phyloP scores from a whole-genome alignment of 2,113 vertebrate genomes.

The Chlorodrepanis virens region DNA sequence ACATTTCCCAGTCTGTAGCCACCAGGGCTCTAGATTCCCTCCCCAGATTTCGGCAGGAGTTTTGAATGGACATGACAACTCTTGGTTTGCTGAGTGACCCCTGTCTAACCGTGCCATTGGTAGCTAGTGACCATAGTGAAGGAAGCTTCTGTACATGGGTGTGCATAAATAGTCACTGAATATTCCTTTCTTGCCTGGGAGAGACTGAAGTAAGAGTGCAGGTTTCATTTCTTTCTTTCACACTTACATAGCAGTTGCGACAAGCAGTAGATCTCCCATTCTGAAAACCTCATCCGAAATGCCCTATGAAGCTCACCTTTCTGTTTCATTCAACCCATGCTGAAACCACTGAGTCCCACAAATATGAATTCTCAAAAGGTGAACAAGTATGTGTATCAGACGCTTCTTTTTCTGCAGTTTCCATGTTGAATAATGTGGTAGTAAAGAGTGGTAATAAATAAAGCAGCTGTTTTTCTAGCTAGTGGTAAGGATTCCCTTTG shows the following conservation, averaged over 20 bases:
- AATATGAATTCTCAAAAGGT: not conserved
- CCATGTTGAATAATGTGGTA: not conserved
- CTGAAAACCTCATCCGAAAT: not conserved
- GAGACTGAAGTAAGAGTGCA: not conserved
- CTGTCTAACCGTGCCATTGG: accelerated
- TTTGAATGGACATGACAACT: not conserved
- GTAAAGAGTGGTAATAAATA: not conserved
- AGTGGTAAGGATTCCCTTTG: not conserved
- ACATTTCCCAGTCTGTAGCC: not conserved
- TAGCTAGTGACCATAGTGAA: accelerated
- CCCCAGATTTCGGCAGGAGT: not conserved
- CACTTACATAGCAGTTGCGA: not conserved
- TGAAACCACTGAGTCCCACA: not conserved
- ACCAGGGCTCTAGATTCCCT: not conserved
- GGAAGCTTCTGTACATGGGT: not conserved
- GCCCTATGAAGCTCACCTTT: not conserved
- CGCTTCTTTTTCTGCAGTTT: not conserved
- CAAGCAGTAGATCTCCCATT: not conserved
- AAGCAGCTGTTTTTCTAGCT: not conserved
- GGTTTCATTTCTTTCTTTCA: not conserved
- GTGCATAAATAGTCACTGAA: not conserved
- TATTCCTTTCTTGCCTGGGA: not conserved
- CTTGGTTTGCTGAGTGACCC: not conserved
- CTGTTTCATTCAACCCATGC: not conserved
- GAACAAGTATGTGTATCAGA: not conserved